Evolutionary conservation across 2,797 vertebrate species (phyloP), one percentile per base, ranked within the genome.

Genomic region (Phalloptychus januarius): DNA sequence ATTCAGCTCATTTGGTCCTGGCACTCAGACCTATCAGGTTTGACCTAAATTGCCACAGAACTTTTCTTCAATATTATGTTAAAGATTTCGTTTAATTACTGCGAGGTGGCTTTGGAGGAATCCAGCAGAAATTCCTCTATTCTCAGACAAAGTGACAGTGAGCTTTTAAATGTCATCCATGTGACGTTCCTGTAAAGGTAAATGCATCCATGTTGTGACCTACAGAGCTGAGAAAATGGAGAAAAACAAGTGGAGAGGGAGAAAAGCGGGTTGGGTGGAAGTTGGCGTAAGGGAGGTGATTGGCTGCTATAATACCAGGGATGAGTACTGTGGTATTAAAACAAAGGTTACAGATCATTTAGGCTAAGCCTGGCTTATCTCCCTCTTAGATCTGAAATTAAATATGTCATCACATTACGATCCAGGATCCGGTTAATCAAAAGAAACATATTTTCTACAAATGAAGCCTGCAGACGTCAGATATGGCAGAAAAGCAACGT

Each of bases 11-110:
- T 95, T 95, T 95, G 85, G 86, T 81, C 25, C 76, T 72, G 76
- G 83, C 88, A 86, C 48, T 28, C 74, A 79, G 91, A 88, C 87
- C 79, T 91, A 92, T 95, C 89, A 85, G 89, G 85, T 90, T 92
- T 86, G 85, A 85, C 91, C 90, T 92, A 86, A 95, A 94, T 90
- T 93, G 89, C 88, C 89, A 76, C 85, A 75, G 84, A 87, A 90
- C 87, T 77, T 78, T 89, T 91, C 88, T 92, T 92, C 87, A 88
- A 92, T 92, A 94, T 90, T 87, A 89, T 86, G 91, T 94, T 94
- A 94, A 93, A 94, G 88, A 93, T 94, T 91, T 90, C 85, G 86
- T 94, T 95, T 93, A 94, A 94, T 95, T 88, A 92, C 82, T 83
- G 74, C 69, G 85, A 77, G 80, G 86, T 28, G 33, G 77, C 76